Evolutionary conservation across 2,113 vertebrate genomes (phyloP), one percentile per base, ranked within the genome.

Genomic region (Tautogolabrus adspersus): DNA sequence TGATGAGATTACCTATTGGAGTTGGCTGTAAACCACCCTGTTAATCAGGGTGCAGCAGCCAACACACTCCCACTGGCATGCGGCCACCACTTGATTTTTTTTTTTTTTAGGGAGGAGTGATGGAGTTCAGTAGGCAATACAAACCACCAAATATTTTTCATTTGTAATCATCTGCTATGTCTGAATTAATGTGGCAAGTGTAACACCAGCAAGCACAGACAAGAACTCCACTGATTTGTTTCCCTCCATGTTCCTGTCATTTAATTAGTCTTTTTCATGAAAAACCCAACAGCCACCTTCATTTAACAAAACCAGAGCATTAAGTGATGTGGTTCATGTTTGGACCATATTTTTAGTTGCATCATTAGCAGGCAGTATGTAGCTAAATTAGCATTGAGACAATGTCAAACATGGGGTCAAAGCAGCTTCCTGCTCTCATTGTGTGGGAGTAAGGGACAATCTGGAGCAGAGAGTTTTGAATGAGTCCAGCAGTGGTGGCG

Each of bases 1-100:
- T 94, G 93, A 94, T 95, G 93, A 94, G 92, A 94, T 95, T 94
- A 95, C 95, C 94, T 94, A 90, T 92, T 94, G 90, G 90, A 89
- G 86, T 92, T 92, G 92, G 93, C 93, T 94, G 93, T 92, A 91
- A 93, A 93, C 89, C 90, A 91, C 67, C 79, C 85, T 86, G 89
- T 92, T 94, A 93, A 93, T 93, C 90, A 92, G 90, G 85, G 82
- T 88, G 90, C 87, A 75, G 80, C 89, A 93, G 94, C 93, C 95
- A 95, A 91, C 94, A 92, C 88, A 93, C 93, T 88, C 88, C 89
- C 92, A 79, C 88, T 96, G 95, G 95, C 96, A 92, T 74, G 82
- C 70, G 89, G 95, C 94, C 94, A 94, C 81, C 47, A 87, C 85
- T 82, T 74, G 67, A 52, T 75, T 75, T 76, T 61, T 75, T 70